A percentile compares a stretch with the other conserved stretches of the same genome.
Evolutionary conservation across 2,888 invertebrate species (phyloP).

Genomic region (Drosophila sordidula): DNA sequence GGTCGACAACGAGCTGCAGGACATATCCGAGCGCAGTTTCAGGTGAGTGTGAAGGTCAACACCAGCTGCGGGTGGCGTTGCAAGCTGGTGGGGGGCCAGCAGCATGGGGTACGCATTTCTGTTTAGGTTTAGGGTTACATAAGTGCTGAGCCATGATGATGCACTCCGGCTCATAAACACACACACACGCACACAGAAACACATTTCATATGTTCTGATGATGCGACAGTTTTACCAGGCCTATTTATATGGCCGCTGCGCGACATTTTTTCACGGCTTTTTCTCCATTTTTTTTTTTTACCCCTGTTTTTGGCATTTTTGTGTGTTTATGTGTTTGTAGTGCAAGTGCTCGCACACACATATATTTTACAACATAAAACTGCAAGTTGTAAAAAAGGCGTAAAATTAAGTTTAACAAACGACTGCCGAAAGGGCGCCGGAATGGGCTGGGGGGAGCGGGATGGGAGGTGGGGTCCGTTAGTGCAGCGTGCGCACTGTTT

Average conservation of each 20-base stretch:
- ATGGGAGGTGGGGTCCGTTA: conserved; percentile 2
- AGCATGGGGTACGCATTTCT: conserved; percentile 11
- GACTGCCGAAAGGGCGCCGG: conserved; percentile 26
- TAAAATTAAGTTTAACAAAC: conserved; percentile 80
- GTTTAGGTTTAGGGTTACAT: conserved; percentile 34
- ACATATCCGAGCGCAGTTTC: conserved; percentile 92
- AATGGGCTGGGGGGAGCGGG: neutral
- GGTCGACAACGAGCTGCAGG: conserved; percentile 93
- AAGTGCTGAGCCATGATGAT: conserved; percentile 63
- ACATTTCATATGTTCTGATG: conserved; percentile 55
- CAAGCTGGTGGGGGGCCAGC: conserved; percentile 1
- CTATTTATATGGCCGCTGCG: conserved; percentile 45
- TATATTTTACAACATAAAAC: conserved; percentile 68
- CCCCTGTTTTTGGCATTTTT: conserved; percentile 6
- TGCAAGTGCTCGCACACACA: conserved; percentile 37
- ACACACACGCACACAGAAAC: conserved; percentile 13
- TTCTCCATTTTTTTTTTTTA: neutral
- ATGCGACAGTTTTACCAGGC: conserved; percentile 61
- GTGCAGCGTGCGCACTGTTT: conserved; percentile 18
- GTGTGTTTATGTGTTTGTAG: conserved; percentile 44
- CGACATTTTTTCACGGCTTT: conserved; percentile 25
- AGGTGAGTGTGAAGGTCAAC: conserved; percentile 87
- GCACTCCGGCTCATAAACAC: conserved; percentile 28
- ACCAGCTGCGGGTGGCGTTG: neutral
- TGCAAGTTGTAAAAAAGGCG: conserved; percentile 79